These are phyloP conservation scores for Trissolcus brochymenae DNA, from an alignment of 2,888 invertebrate genomes.

Conservation along the genomic window DNA sequence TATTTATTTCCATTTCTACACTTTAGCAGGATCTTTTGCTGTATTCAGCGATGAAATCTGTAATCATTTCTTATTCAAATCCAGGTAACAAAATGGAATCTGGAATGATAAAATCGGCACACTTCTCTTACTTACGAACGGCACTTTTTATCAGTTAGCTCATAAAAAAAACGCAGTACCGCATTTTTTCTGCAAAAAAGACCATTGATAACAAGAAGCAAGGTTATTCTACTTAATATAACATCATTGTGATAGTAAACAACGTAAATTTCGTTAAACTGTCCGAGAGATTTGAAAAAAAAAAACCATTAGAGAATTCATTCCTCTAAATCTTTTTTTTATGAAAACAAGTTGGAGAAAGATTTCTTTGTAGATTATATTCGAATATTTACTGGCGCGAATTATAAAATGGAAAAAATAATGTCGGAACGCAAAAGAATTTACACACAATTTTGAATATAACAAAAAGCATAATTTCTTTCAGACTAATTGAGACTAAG, in stretches of 20 bases:
- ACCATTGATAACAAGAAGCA: neutral
- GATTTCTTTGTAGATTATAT: slow-evolving; percentile 33
- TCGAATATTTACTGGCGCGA: slow-evolving; percentile 17
- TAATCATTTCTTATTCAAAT: slow-evolving; percentile 5
- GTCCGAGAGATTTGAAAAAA: slow-evolving; percentile 11
- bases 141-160: slow-evolving; percentile 9
- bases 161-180: neutral
- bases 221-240: slow-evolving; percentile 14
- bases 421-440: too few relatives aligned
- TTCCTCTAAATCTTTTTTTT: slow-evolving; percentile 13
- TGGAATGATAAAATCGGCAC: slow-evolving; percentile 15
- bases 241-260: slow-evolving; percentile 30
- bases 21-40: neutral
- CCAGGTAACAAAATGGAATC: slow-evolving; percentile 7
- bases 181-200: neutral
- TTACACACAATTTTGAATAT: too few relatives aligned
- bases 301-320: slow-evolving; percentile 35
- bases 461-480: too few relatives aligned
- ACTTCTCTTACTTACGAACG: slow-evolving; percentile 27
- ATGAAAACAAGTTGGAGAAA: slow-evolving; percentile 17
- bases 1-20: neutral
- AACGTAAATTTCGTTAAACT: slow-evolving; percentile 33
- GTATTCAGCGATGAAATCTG: neutral
- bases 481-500: too few relatives aligned
- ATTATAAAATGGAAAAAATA: slow-evolving; percentile 7